Base-by-base conservation (phyloP, 1,140 invertebrate species). In the Cotesia glomerata region DNA sequence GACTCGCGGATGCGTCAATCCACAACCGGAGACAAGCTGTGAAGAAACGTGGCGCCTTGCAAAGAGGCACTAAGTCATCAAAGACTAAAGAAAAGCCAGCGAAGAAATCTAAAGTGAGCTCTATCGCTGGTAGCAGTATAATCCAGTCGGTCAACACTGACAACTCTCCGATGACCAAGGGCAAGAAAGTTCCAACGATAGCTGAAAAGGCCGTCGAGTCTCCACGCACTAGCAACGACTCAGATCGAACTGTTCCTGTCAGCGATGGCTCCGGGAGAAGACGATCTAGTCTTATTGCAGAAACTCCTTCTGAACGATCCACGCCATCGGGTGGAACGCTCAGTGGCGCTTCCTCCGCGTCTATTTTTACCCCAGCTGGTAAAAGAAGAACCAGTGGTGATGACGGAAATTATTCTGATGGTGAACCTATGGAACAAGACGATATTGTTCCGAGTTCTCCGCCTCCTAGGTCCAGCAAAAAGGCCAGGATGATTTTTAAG, bases 401-500 rank as follows among this genome's bases (percentile, higher is more conserved):
- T 34, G 56, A 39, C 9, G 66, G 56, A 9, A 54, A 65, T n/a
- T 71, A 70, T 36, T 74, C 65, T 45, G 36, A 51, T 7, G 68
- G 77, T 62, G 45, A 74, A 5, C 14, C 70, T 35, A 18, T 34
- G 13, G 59, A 69, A 69, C 80, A 83, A 34, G 81, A 82, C 76
- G 86, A 88, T 71, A 75, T 82, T 9, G 84, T 89, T 16, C 87
- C 87, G 14, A 81, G 76, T 54, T 90, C 88, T 4, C 89, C 89
- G 11, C 85, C 89, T 14, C 79, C 73, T 65, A 77, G 76, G 13
- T 73, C 78, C 69, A 83, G 73, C 65, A 86, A 85, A 75, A 86
- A 74, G 83, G 87, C 85, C 1, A 85, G 84, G 76, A 80, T 86
- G 72, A 88, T 91, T 72, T 91, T 92, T 77, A 82, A 89, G 65